Conservation (phyloP, 2,113 vertebrate genomes). For the Nannospalax galili region DNA sequence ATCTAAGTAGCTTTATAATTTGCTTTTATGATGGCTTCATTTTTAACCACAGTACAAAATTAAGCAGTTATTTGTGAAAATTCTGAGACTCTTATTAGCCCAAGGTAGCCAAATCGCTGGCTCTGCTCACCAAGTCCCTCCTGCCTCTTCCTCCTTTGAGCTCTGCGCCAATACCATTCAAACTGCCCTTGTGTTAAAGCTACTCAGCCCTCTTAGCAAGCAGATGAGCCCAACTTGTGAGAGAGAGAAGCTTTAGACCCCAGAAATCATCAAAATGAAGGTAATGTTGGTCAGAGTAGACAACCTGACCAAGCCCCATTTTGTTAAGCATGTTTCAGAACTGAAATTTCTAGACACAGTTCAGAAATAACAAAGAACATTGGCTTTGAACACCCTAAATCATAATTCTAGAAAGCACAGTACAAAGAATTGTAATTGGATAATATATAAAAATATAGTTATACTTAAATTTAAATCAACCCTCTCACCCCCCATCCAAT, state of each 20-base stretch:
- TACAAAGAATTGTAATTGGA: neutral
- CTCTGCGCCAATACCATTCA: neutral
- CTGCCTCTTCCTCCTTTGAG: neutral
- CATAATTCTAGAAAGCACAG: constrained; percentile 1
- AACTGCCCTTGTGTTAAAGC: neutral
- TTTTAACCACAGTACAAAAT: constrained; percentile 23
- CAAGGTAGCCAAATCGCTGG: neutral
- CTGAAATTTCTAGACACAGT: neutral
- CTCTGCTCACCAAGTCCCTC: neutral
- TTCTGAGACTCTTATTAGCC: neutral
- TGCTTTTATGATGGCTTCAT: neutral
- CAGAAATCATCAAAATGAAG: neutral
- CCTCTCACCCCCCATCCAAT: neutral
- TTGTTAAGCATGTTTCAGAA: neutral
- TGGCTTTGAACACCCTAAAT: neutral
- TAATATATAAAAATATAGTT: neutral
- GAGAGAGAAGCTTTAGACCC: neutral
- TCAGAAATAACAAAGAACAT: neutral
- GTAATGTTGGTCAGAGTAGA: neutral
- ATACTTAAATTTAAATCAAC: neutral
- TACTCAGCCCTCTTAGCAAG: neutral
- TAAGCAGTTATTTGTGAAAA: neutral
- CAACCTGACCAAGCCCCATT: neutral
- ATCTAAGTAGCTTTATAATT: neutral
- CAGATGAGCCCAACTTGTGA: neutral